Percentiles rank a stretch among this genome's conserved stretches.
Conservation (phyloP, 2,113 vertebrate species). For the Myrmecobius fasciatus region DNA sequence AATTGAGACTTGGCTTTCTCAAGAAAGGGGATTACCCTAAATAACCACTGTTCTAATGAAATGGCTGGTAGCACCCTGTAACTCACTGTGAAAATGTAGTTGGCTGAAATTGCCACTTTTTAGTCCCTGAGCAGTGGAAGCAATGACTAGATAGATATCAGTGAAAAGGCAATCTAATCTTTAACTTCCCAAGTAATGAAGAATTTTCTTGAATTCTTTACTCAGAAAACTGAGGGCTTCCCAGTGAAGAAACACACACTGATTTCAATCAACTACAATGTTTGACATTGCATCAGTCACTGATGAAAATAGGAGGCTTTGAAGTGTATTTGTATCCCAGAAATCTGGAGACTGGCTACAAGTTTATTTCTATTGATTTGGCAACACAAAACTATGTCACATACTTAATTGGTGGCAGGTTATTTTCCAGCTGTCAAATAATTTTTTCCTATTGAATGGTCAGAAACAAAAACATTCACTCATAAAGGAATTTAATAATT, state of each 20-base stretch:
- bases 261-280: conserved; percentile 47
- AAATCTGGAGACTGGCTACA: conserved; percentile 39
- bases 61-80: conserved; percentile 22
- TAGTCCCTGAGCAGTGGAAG: conserved; percentile 39
- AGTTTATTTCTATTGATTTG: conserved; percentile 73
- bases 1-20: conserved; percentile 17
- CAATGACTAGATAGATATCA: neutral
- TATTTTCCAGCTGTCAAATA: conserved; percentile 78
- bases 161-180: conserved; percentile 12
- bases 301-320: conserved; percentile 60
- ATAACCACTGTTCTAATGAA: conserved; percentile 54
- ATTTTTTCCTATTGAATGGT: conserved; percentile 75
- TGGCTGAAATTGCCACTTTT: conserved; percentile 35
- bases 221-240: conserved; percentile 32
- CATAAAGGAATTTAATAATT: conserved; percentile 81
- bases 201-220: conserved; percentile 25
- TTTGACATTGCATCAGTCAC: conserved; percentile 49
- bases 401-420: conserved; percentile 66
- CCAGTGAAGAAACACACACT: conserved; percentile 45
- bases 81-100: conserved; percentile 37
- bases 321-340: conserved; percentile 56
- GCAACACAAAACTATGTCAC: conserved; percentile 50
- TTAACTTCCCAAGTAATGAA: neutral
- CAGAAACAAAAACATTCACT: conserved; percentile 75
- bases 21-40: conserved; percentile 48